phyloP scores from a whole-genome alignment of 2,888 invertebrate genomes.

The Eupithecia subumbrata region DNA sequence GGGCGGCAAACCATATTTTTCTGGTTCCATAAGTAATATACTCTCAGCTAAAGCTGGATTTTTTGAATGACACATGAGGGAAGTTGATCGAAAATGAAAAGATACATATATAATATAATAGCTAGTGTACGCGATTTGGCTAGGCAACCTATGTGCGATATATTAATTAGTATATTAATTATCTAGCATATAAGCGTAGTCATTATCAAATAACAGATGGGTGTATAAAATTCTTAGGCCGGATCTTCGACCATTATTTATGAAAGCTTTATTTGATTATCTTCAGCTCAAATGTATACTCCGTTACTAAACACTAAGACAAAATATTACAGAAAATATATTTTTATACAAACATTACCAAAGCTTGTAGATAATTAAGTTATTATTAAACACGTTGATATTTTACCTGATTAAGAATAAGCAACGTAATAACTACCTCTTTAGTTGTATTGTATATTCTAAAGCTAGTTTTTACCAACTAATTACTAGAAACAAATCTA shows the following conservation, averaged over 20 bases:
- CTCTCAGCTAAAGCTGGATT: no score
- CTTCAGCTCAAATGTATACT: constrained; percentile 19
- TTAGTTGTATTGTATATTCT: constrained; percentile 24
- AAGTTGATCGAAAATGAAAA: no score
- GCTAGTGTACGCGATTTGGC: no score
- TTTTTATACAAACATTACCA: constrained; percentile 27
- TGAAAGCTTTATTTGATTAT: neutral
- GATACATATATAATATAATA: no score
- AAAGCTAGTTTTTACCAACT: constrained; percentile 4
- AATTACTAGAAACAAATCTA: neutral
- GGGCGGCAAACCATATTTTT: no score
- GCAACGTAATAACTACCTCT: constrained; percentile 30
- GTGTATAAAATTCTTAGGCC: no score
- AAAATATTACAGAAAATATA: constrained; percentile 19
- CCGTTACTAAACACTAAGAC: neutral
- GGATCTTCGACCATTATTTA: neutral
- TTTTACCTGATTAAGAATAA: constrained; percentile 14
- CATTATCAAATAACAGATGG: no score
- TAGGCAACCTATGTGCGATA: no score
- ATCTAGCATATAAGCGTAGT: no score
- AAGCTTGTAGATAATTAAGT: constrained; percentile 20
- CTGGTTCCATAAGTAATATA: no score
- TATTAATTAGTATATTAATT: no score
- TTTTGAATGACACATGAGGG: no score
- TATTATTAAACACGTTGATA: constrained; percentile 2